Evolutionary conservation across 2,888 invertebrate genomes (phyloP).

Genomic region (Drosophila neutralis): DNA sequence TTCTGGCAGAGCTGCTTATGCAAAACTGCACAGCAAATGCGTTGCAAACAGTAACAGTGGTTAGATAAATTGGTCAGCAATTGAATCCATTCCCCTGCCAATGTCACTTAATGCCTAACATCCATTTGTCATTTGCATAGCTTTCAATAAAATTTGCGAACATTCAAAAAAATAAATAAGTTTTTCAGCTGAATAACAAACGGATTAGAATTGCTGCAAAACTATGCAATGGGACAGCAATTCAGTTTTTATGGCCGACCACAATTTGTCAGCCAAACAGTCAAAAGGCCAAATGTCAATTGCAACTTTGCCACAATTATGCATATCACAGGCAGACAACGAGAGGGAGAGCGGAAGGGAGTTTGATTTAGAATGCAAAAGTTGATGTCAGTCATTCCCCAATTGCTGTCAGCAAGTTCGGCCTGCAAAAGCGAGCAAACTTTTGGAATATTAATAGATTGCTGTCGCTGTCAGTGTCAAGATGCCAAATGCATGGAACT

Average conservation of each 20-base stretch:
- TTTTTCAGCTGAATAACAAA: neutral
- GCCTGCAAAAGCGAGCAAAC: slow-evolving; percentile 17
- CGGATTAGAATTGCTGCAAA: neutral
- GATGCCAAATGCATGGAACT: slow-evolving; percentile 15
- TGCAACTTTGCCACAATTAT: slow-evolving; percentile 62
- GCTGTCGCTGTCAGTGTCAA: slow-evolving; percentile 41
- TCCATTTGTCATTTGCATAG: neutral
- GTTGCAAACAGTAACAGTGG: neutral
- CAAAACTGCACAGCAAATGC: neutral
- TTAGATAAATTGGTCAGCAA: neutral
- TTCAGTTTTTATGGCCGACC: slow-evolving; percentile 26
- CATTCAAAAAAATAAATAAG: neutral
- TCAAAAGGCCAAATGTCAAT: slow-evolving; percentile 49
- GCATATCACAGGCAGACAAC: slow-evolving; percentile 19
- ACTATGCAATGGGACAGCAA: neutral
- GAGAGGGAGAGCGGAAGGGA: neutral
- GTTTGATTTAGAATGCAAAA: slow-evolving; percentile 15
- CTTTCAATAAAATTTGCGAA: neutral
- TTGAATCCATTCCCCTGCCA: slow-evolving; percentile 1
- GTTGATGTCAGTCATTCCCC: slow-evolving; percentile 27
- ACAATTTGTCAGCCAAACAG: slow-evolving; percentile 28
- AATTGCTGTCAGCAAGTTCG: slow-evolving; percentile 44
- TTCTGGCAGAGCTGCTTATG: neutral
- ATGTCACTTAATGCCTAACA: neutral
- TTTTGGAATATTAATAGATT: slow-evolving; percentile 61